phyloP scores from a whole-genome alignment of 2,888 invertebrate species.

The Abrostola triplasia region DNA sequence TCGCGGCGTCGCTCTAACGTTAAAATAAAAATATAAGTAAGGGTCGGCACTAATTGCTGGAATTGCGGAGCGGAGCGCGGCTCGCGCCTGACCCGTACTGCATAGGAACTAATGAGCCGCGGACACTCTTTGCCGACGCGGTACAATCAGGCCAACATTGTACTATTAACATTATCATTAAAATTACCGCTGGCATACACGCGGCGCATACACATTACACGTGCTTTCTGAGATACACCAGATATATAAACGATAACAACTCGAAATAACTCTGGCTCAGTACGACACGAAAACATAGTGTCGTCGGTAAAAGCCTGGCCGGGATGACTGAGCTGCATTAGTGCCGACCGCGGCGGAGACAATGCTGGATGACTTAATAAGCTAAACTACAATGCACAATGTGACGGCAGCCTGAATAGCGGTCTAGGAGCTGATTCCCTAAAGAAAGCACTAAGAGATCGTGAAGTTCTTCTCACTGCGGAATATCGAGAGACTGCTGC shows the following conservation, averaged over 20 bases:
- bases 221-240: neutral
- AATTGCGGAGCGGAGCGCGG: neutral
- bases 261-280: neutral
- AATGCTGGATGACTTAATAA: constrained; percentile 12
- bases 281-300: neutral
- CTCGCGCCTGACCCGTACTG: neutral
- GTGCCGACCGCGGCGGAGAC: constrained; percentile 1
- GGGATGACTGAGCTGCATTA: neutral
- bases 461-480: no score
- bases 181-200: no score
- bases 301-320: neutral
- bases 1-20: constrained; percentile 1
- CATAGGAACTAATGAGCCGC: neutral
- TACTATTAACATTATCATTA: neutral
- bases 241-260: no score
- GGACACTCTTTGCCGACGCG: neutral
- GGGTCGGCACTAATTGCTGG: constrained; percentile 9
- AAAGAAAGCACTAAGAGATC: no score
- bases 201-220: no score
- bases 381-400: neutral
- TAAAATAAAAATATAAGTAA: constrained; percentile 12
- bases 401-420: neutral
- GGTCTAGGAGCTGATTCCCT: no score
- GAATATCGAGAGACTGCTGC: no score
- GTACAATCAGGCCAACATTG: constrained; percentile 7